Evolutionary conservation across 2,113 vertebrate genomes (phyloP).

Genomic region (Opisthocomus hoazin): DNA sequence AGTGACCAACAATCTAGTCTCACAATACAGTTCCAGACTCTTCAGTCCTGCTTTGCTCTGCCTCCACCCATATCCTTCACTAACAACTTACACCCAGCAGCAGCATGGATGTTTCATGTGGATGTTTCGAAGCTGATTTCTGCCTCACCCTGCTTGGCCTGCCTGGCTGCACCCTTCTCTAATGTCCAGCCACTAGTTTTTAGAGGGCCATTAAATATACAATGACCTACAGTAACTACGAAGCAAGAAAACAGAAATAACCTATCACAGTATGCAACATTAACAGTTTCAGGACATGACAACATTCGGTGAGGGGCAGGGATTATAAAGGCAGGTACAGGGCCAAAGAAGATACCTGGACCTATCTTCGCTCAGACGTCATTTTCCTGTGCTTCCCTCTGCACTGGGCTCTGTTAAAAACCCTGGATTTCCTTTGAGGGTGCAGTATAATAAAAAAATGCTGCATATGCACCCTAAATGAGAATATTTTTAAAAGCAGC

Average conservation of each 20-base stretch:
- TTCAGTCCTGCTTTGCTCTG: neutral
- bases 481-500: neutral
- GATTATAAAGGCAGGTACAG: neutral
- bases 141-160: neutral
- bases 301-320: neutral
- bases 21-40: neutral
- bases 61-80: neutral
- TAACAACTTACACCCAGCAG: neutral
- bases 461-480: neutral
- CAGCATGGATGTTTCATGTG: accelerated
- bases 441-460: neutral
- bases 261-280: neutral
- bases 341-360: neutral
- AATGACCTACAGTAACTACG: neutral
- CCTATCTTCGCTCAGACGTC: neutral
- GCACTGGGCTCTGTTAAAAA: neutral
- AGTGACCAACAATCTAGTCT: neutral
- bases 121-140: neutral
- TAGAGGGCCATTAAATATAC: neutral
- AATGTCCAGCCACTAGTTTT: neutral
- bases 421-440: neutral
- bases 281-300: neutral
- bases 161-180: neutral
- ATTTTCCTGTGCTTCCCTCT: neutral
- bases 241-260: neutral